Evolutionary conservation across 2,888 invertebrate species (phyloP).

Genomic region (Volucella zonaria): DNA sequence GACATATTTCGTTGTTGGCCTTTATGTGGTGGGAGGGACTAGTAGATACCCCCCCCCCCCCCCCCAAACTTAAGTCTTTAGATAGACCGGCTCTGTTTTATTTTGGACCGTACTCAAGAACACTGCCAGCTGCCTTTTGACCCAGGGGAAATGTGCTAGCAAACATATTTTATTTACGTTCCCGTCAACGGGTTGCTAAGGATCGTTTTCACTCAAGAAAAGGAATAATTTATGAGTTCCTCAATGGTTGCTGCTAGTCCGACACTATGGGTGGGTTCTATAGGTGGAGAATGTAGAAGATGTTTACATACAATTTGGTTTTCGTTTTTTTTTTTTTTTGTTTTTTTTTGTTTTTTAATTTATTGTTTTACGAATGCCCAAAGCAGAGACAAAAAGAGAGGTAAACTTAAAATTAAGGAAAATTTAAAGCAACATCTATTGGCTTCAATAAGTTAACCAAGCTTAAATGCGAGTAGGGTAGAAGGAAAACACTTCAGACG

Average conservation of each 20-base stretch:
- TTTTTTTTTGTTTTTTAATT: slow-evolving; percentile 2
- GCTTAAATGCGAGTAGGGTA: too few species aligned
- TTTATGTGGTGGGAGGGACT: neutral
- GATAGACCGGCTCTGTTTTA: slow-evolving; percentile 34
- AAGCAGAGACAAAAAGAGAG: neutral
- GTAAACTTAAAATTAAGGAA: neutral
- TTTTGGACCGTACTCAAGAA: slow-evolving; percentile 61
- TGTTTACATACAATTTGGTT: slow-evolving; percentile 14
- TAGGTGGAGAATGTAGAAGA: neutral
- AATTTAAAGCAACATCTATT: too few species aligned
- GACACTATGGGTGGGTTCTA: neutral
- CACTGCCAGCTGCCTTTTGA: slow-evolving; percentile 52
- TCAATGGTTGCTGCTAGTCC: slow-evolving; percentile 23
- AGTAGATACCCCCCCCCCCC: neutral
- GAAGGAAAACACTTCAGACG: too few species aligned
- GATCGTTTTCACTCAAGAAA: slow-evolving; percentile 44
- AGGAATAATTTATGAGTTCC: slow-evolving; percentile 55
- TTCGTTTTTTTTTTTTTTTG: slow-evolving; percentile 1
- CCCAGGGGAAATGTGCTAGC: slow-evolving; percentile 50
- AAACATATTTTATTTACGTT: slow-evolving; percentile 64
- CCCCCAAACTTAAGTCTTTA: slow-evolving; percentile 1
- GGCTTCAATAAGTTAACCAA: too few species aligned
- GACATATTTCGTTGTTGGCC: slow-evolving; percentile 16
- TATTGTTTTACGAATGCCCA: slow-evolving; percentile 21
- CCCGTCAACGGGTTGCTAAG: slow-evolving; percentile 49